A percentile compares a stretch with the other conserved stretches of the same genome.
phyloP scores from a whole-genome alignment of 2,888 invertebrate species.

The Caenorhabditis afra region DNA sequence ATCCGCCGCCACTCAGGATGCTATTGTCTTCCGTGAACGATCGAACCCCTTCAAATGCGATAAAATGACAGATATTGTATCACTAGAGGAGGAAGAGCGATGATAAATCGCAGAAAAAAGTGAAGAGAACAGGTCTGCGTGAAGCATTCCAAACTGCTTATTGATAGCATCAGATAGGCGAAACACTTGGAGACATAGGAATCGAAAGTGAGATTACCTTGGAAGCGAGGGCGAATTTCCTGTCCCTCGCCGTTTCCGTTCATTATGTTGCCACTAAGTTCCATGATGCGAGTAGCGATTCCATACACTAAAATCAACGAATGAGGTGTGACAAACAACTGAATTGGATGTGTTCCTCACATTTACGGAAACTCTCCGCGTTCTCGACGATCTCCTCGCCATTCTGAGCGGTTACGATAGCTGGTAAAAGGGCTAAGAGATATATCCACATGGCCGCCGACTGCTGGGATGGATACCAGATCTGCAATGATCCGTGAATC shows the following conservation, averaged over 20 bases:
- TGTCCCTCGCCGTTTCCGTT: conserved; percentile 54
- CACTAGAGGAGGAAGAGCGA: conserved; percentile 17
- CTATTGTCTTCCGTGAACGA: conserved; percentile 68
- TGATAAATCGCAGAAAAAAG: conserved; percentile 55
- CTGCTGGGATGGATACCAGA: conserved; percentile 26
- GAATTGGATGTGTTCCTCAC: too few relatives aligned
- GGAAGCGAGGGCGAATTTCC: conserved; percentile 59
- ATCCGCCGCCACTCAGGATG: conserved; percentile 62
- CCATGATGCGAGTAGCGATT: conserved; percentile 66
- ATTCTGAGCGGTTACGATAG: conserved; percentile 35
- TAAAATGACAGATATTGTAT: conserved; percentile 51
- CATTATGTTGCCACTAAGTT: conserved; percentile 65
- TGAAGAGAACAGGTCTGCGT: conserved; percentile 42
- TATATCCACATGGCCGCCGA: conserved; percentile 45
- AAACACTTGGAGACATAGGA: conserved; percentile 1
- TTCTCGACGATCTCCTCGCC: conserved; percentile 52
- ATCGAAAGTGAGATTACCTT: conserved; percentile 51
- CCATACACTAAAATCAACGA: conserved; percentile 69
- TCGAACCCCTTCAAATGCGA: conserved; percentile 52
- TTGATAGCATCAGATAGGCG: conserved; percentile 32
- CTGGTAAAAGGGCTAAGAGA: conserved; percentile 47
- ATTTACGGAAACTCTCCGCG: conserved; percentile 46
- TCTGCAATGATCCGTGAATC: conserved; percentile 18
- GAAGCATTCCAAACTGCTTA: conserved; percentile 44
- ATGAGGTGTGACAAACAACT: too few relatives aligned